A percentile compares a stretch with the other conserved stretches of the same genome.
These are phyloP conservation scores for Leptinotarsa peninsularis DNA, from an alignment of 2,888 invertebrate genomes.

Conservation along the genomic window DNA sequence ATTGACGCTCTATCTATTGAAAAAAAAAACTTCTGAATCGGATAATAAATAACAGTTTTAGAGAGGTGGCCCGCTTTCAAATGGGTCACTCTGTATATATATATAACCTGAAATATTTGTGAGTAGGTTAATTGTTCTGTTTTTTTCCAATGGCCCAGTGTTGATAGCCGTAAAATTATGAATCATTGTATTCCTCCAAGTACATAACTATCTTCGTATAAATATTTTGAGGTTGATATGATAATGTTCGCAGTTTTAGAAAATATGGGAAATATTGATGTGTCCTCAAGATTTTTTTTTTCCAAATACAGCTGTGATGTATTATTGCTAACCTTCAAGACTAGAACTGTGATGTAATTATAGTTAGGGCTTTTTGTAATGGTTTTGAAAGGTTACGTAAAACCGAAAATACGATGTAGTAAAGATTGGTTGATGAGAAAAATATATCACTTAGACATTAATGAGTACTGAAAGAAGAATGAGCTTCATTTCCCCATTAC, in stretches of 20 bases:
- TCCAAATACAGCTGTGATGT: neutral
- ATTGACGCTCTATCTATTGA: too few species aligned
- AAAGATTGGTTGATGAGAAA: neutral
- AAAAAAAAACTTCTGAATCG: too few species aligned
- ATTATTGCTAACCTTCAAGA: conserved; percentile 6
- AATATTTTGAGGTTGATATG: neutral
- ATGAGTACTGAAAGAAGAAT: too few species aligned
- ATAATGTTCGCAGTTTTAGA: neutral
- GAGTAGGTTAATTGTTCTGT: too few species aligned
- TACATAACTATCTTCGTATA: neutral
- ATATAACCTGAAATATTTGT: too few species aligned
- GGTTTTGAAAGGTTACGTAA: neutral
- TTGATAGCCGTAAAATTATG: neutral
- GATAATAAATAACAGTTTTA: too few species aligned
- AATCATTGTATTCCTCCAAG: neutral
- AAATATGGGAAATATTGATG: neutral
- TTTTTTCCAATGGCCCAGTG: neutral
- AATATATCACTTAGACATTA: neutral
- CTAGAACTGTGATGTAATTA: conserved; percentile 7
- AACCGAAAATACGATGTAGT: neutral
- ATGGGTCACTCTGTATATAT: too few species aligned
- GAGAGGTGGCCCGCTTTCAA: too few species aligned
- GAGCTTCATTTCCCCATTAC: too few species aligned
- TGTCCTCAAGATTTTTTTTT: neutral
- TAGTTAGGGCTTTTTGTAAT: neutral